These are phyloP conservation scores for Brienomyrus longianalis DNA, from an alignment of 2,113 vertebrate genomes.

Conservation along the genomic window DNA sequence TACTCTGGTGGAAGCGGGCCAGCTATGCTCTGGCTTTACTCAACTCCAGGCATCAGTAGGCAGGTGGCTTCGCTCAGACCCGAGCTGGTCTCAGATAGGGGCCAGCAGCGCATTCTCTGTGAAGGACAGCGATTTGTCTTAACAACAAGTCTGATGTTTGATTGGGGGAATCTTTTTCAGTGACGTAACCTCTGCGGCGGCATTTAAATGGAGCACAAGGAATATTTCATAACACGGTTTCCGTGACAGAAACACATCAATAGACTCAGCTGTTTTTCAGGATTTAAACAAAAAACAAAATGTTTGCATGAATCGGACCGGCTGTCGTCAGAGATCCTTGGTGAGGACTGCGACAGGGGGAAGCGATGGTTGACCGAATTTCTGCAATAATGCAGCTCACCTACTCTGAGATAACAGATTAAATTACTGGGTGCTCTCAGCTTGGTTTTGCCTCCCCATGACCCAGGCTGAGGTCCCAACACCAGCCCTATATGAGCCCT, in stretches of 20 bases:
- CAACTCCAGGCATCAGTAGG: not conserved
- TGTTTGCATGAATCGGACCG: not conserved
- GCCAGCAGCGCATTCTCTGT: not conserved
- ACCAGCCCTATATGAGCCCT: not conserved
- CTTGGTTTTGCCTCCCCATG: not conserved
- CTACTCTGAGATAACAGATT: not conserved
- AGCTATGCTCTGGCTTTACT: not conserved
- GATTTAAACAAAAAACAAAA: not conserved
- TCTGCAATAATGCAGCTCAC: not conserved
- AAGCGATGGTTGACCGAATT: not conserved
- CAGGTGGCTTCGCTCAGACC: not conserved
- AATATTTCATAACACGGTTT: not conserved
- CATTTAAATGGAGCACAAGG: not conserved
- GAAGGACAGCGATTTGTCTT: not conserved
- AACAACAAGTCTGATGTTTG: not conserved
- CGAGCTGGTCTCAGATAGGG: not conserved
- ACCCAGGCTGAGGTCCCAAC: not conserved
- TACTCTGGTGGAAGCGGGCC: not conserved
- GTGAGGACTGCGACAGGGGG: not conserved
- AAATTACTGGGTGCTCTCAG: not conserved
- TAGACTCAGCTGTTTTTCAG: not conserved
- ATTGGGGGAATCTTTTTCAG: not conserved
- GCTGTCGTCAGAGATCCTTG: not conserved
- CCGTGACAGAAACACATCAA: not conserved
- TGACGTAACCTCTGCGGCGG: not conserved